Evolutionary conservation across 2,113 vertebrate genomes (phyloP).

Genomic region (Tamias sibiricus): DNA sequence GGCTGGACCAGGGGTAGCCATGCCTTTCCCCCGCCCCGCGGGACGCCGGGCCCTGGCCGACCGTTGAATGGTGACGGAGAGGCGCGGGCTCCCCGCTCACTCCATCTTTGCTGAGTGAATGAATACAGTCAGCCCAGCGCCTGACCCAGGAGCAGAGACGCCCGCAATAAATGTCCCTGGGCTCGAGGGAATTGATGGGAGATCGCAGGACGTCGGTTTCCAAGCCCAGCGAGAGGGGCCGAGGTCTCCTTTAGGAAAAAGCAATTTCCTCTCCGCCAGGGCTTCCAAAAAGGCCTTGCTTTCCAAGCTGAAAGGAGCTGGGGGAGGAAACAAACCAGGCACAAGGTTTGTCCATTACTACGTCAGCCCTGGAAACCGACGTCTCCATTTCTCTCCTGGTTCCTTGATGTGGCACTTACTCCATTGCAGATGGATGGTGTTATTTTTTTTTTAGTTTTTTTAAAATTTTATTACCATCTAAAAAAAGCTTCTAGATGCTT

Average conservation of each 20-base stretch:
- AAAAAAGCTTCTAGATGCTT: constrained; percentile 65
- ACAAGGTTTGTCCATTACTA: neutral
- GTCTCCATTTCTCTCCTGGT: constrained; percentile 34
- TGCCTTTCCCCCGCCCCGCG: neutral
- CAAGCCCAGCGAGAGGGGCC: neutral
- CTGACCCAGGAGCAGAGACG: neutral
- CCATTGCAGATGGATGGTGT: constrained; percentile 46
- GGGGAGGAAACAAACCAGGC: neutral
- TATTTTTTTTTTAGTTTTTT: neutral
- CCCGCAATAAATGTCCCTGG: neutral
- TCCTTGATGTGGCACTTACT: constrained; percentile 47
- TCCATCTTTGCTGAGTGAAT: neutral
- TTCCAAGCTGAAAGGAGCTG: neutral
- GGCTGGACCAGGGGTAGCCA: neutral
- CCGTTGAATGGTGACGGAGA: neutral
- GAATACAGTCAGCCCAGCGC: neutral
- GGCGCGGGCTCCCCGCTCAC: neutral
- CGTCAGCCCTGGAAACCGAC: constrained; percentile 22
- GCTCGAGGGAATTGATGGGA: neutral
- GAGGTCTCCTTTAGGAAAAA: neutral
- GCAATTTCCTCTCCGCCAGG: constrained; percentile 8
- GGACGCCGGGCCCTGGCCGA: accelerated
- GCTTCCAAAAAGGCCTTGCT: neutral
- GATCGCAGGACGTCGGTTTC: neutral
- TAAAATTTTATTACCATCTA: too few relatives aligned